Conservation (phyloP, 2,797 vertebrate genomes). For the Perdix hodgsoniae region DNA sequence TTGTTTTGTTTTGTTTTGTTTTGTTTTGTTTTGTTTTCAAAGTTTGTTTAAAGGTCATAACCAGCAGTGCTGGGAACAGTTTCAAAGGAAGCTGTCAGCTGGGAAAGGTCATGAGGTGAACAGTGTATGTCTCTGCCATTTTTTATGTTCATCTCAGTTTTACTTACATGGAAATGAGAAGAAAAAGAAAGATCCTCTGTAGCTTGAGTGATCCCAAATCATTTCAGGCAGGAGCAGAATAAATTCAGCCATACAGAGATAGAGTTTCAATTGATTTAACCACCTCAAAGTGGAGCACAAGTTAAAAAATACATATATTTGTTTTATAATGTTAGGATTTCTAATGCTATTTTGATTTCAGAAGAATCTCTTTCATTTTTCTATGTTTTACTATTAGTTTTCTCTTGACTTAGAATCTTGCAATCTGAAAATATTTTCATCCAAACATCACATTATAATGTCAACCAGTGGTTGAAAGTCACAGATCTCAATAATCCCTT, state of each 20-base stretch:
- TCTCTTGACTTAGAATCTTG: background rate
- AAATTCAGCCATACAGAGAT: background rate
- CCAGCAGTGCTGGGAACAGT: background rate
- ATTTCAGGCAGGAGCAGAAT: slow-evolving; percentile 16
- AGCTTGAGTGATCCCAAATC: background rate
- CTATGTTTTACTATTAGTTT: background rate
- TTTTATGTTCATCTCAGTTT: slow-evolving; percentile 11
- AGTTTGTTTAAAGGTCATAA: slow-evolving; percentile 32
- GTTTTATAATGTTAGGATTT: background rate
- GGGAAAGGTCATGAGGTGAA: slow-evolving; percentile 13
- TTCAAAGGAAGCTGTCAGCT: slow-evolving; percentile 35
- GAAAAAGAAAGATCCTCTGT: background rate
- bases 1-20: background rate
- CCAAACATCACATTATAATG: background rate
- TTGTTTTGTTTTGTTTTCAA: background rate
- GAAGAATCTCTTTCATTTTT: background rate
- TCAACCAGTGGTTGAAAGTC: background rate
- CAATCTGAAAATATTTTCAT: background rate
- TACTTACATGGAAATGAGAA: slow-evolving; percentile 4
- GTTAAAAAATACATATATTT: background rate
- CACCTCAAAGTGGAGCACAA: background rate
- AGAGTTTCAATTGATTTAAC: background rate
- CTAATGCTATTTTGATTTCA: background rate
- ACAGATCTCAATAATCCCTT: background rate
- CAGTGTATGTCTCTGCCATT: background rate